Evolutionary conservation across 2,113 vertebrate species (phyloP).

Genomic region (Uropsilus gracilis): DNA sequence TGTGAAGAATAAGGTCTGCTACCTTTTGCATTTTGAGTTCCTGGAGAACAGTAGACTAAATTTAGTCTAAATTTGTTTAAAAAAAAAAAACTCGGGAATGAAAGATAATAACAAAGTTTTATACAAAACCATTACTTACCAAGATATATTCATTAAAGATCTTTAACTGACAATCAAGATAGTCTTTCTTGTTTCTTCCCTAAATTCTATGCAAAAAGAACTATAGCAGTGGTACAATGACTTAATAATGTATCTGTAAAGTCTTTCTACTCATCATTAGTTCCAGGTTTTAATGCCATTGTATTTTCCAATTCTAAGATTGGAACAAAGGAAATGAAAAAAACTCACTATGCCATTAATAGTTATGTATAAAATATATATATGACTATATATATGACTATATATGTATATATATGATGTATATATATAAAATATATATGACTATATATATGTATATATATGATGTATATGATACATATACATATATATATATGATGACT

Average conservation of each 20-base stretch:
- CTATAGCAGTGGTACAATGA: background rate
- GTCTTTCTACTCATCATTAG: background rate
- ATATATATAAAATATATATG: no score
- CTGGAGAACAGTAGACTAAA: background rate
- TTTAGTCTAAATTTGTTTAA: background rate
- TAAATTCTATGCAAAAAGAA: background rate
- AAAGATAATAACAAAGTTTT: background rate
- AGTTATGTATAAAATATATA: background rate
- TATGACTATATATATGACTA: no score
- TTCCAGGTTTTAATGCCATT: background rate
- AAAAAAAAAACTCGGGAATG: background rate
- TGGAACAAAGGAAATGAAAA: slow-evolving; percentile 44
- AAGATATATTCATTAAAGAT: background rate
- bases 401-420: no score
- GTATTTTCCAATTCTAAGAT: background rate
- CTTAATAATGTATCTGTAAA: background rate
- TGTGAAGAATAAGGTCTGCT: slow-evolving; percentile 39
- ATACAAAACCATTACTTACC: background rate
- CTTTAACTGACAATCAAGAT: background rate
- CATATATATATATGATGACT: background rate
- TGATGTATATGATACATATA: no score
- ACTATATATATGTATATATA: no score
- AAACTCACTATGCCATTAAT: background rate
- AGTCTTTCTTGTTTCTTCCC: background rate
- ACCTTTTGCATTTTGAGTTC: slow-evolving; percentile 15